These are phyloP conservation scores for Colostygia pectinataria DNA, from an alignment of 2,888 invertebrate species.

Conservation along the genomic window DNA sequence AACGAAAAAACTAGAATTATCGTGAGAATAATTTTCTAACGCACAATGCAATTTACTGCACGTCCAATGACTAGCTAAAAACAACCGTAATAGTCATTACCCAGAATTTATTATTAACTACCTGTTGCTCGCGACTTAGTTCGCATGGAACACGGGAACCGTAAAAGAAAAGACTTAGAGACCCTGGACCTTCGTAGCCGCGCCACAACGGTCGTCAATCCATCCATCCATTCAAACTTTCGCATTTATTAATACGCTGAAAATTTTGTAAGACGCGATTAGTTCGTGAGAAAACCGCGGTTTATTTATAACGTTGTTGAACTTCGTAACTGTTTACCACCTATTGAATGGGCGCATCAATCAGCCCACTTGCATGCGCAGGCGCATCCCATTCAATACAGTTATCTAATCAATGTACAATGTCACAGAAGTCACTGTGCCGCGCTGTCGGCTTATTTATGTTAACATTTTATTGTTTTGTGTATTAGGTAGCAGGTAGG, in stretches of 20 bases:
- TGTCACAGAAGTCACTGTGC: slow-evolving; percentile 58
- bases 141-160: too few species aligned
- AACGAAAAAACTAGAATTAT: neutral
- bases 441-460: slow-evolving; percentile 29
- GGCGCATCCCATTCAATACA: slow-evolving; percentile 57
- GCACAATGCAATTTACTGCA: neutral
- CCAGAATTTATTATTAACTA: slow-evolving; percentile 9
- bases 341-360: slow-evolving; percentile 11
- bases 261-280: slow-evolving; percentile 9
- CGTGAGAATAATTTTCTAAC: slow-evolving; percentile 7
- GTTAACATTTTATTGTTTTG: slow-evolving; percentile 22
- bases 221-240: too few species aligned
- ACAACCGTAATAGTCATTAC: slow-evolving; percentile 10
- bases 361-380: slow-evolving; percentile 29
- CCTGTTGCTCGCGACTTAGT: too few species aligned
- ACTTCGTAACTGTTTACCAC: slow-evolving; percentile 9
- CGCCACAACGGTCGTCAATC: too few species aligned
- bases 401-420: slow-evolving; percentile 69
- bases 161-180: too few species aligned
- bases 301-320: slow-evolving; percentile 15
- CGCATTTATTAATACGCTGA: too few species aligned
- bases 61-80: slow-evolving; percentile 16
- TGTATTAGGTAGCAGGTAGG: slow-evolving; percentile 14
- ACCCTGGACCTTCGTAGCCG: too few species aligned
- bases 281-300: slow-evolving; percentile 15